Percentiles rank a stretch among this genome's conserved stretches.
Evolutionary conservation across 2,797 vertebrate species (phyloP).

Genomic region (Adrianichthys oophorus): DNA sequence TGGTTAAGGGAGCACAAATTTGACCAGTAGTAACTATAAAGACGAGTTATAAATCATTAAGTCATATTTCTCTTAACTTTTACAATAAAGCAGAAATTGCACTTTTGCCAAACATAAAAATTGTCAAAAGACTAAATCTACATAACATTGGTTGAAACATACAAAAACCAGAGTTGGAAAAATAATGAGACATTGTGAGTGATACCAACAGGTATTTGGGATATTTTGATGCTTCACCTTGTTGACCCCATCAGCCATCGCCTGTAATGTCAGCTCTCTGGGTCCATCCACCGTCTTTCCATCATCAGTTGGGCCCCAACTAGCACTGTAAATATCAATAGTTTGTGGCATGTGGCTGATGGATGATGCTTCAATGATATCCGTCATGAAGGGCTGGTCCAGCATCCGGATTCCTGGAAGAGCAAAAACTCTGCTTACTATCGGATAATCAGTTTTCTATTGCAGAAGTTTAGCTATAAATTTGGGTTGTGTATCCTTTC

Average conservation of each 20-base stretch:
- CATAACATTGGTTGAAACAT: neutral
- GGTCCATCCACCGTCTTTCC: conserved; percentile 98
- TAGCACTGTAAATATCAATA: conserved; percentile 98
- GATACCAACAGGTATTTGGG: neutral
- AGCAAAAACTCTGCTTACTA: neutral
- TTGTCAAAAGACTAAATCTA: too few relatives aligned
- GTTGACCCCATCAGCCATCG: conserved; percentile 98
- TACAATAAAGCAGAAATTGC: too few relatives aligned
- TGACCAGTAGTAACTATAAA: too few relatives aligned
- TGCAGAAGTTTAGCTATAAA: neutral
- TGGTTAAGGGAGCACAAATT: too few relatives aligned
- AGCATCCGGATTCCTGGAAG: conserved; percentile 94
- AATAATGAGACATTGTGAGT: neutral
- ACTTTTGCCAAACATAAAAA: too few relatives aligned
- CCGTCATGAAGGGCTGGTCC: conserved; percentile 99
- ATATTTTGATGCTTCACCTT: conserved; percentile 80
- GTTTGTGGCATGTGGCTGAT: conserved; percentile 99
- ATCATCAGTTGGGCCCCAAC: conserved; percentile 98
- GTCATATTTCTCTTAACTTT: too few relatives aligned
- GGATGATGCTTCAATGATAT: conserved; percentile 98
- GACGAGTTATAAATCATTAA: too few relatives aligned
- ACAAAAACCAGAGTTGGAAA: neutral
- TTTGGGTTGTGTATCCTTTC: too few relatives aligned
- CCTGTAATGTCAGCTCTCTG: conserved; percentile 94
- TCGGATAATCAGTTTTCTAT: neutral